phyloP scores from a whole-genome alignment of 2,888 invertebrate species.

The Augiades crinisus region DNA sequence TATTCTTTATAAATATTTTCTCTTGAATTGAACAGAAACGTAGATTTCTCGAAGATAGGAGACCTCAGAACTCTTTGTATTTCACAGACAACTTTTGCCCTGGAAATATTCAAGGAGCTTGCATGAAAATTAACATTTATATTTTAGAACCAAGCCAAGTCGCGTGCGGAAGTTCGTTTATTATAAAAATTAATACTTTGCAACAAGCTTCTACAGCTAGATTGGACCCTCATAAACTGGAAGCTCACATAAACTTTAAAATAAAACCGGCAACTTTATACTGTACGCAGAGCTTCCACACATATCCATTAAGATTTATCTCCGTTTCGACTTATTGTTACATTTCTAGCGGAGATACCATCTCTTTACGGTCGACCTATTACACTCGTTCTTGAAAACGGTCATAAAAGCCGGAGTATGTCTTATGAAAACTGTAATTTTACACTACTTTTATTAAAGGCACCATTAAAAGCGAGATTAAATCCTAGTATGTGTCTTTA shows the following conservation, averaged over 20 bases:
- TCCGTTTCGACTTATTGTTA: slow-evolving; percentile 21
- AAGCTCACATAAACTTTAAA: background rate
- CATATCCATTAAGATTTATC: slow-evolving; percentile 24
- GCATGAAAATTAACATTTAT: too few species aligned
- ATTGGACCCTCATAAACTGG: background rate
- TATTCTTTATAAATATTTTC: too few species aligned
- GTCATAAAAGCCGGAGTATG: slow-evolving; percentile 11
- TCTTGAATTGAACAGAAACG: too few species aligned
- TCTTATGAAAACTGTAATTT: slow-evolving; percentile 25
- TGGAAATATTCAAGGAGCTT: too few species aligned
- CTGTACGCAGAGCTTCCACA: slow-evolving; percentile 4
- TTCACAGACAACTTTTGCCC: too few species aligned
- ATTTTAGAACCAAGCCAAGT: too few species aligned
- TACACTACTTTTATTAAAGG: slow-evolving; percentile 19
- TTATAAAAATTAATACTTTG: too few species aligned
- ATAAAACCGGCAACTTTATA: slow-evolving; percentile 2
- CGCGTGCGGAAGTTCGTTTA: too few species aligned
- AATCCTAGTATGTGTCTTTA: slow-evolving; percentile 14
- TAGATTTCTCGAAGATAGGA: too few species aligned
- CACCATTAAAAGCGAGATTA: slow-evolving; percentile 16
- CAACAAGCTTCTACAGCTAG: background rate
- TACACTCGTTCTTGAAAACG: slow-evolving; percentile 20
- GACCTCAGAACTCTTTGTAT: too few species aligned
- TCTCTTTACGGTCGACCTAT: slow-evolving; percentile 20
- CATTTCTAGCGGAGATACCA: slow-evolving; percentile 19